Base-by-base conservation (phyloP, 2,113 vertebrate species). In the Gymnorhina tibicen region DNA sequence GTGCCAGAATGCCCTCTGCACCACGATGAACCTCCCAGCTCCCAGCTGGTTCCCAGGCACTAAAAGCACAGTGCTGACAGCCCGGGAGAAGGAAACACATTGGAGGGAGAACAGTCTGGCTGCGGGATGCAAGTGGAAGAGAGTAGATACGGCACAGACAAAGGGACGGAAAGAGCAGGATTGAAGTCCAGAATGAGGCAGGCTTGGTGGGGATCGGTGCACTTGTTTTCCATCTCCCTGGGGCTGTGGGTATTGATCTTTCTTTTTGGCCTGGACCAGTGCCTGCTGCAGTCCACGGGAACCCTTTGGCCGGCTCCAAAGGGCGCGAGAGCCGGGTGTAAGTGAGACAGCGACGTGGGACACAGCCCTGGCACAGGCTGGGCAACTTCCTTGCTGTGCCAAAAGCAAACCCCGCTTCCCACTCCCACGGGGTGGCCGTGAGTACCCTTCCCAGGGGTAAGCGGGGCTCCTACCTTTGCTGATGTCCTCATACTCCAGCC, bases 401-500 rank as follows among this genome's bases (percentile, higher is more conserved):
- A 2, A 79, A 67, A 72, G 66, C 26, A 78, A 94, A 59, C 18
- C 3, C 42, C 3, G 2, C 15, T 89, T 69, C n/a, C 47, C 13
- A 1, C 6, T 68, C 21, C 24, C 41, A 5, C 1, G 30, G 77
- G 37, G 12, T 58, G 50, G 80, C 32, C 60, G 3, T 37, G 24
- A 23, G 13, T 9, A 13, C 16, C 12, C 39, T 68, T 64, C 9
- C 42, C 33, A n/a, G 13, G 28, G 62, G 47, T 0, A 2, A 79
- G 35, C 2, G 1, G 58, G 28, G n/a, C 47, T 87, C 94, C 91
- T 95, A 99, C 99, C 99, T 99, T 99, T 99, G 98, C 99, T 99
- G 93, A 99, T 99, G 95, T 99, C 99, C 97, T 99, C 99, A n/a
- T 99, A 99, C 92, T 99, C 99, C 75, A 99, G 96, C 99, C 99